Conservation (phyloP, 2,888 invertebrate genomes). For the Colletes collaris region DNA sequence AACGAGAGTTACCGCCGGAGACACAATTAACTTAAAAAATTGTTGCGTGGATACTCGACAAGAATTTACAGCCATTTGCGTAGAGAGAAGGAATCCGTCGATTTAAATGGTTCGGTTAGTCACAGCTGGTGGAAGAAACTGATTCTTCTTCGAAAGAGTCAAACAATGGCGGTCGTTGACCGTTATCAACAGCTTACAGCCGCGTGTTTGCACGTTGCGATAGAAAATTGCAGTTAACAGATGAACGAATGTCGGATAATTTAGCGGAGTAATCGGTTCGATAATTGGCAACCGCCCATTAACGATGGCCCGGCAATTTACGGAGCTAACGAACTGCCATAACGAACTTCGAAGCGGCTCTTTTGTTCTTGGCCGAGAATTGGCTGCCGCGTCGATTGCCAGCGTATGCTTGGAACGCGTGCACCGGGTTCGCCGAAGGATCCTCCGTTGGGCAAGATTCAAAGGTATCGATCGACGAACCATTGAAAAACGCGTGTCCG, state of each 20-base stretch:
- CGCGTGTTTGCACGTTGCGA: conserved; percentile 23
- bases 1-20: too few relatives aligned
- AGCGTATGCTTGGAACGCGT: conserved; percentile 34
- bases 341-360: conserved; percentile 63
- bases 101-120: too few relatives aligned
- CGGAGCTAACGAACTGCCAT: conserved; percentile 71
- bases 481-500: conserved; percentile 20
- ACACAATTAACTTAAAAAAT: too few relatives aligned
- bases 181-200: conserved; percentile 41
- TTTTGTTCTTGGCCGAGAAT: conserved; percentile 67
- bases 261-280: conserved; percentile 67
- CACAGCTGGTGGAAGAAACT: too few relatives aligned
- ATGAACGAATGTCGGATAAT: conserved; percentile 66
- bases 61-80: too few relatives aligned
- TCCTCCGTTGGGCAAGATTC: conserved; percentile 36
- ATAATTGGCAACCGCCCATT: conserved; percentile 70
- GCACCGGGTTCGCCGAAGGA: conserved; percentile 30
- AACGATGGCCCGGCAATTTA: conserved; percentile 68
- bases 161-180: background rate
- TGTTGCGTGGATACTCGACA: too few relatives aligned
- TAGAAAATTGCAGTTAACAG: conserved; percentile 64
- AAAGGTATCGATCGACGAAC: conserved; percentile 46
- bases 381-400: conserved; percentile 44
- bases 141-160: too few relatives aligned
- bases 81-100: too few relatives aligned